Evolutionary conservation across 2,113 vertebrate genomes (phyloP), one percentile per base, ranked within the genome.

Genomic region (Apus apus): DNA sequence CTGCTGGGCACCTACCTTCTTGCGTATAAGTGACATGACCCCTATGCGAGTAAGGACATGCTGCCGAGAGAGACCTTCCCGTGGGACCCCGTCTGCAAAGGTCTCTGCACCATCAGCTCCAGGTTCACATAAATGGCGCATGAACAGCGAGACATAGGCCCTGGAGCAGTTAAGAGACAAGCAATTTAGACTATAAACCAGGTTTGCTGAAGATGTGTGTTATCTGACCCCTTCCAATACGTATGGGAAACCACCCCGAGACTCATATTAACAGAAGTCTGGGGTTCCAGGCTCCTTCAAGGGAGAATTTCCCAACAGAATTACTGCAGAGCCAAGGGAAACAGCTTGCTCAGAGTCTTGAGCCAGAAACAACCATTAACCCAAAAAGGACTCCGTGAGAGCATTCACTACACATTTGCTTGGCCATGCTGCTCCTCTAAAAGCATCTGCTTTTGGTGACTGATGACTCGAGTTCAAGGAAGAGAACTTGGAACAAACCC

Each of bases 11-110:
- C 97, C 5, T 23, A 99, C 99, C 98, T 99, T 99, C 97, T 99
- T 99, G 36, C 99, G 99, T 87, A 99, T 99, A 11, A 99, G 98
- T 8, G 99, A 99, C 99, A 99, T 99, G 78, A 99, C 99, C 38
- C 99, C 99, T 19, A 99, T 99, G 88, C 99, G 99, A 21, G 99
- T 99, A 32, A 99, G 98, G 71, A 99, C 99, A 2, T 99, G 99
- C 93, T 99, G 99, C 48, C 99, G 98, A 46, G 99, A 99, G 56
- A 99, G 97, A 74, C 99, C 99, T 96, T 99, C 99, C 34, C 99
- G 98, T 8, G 99, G 99, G 57, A 99, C 99, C 2, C 99, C 99
- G 45, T 99, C 99, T 25, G 99, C 99, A 90, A 99, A 99, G 4
- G 99, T 99, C 96, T 99, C 99, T 2, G 99, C 99, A 45, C 99